Evolutionary conservation across 2,113 vertebrate species (phyloP), one percentile per base, ranked within the genome.

Genomic region (Cichladusa arquata): DNA sequence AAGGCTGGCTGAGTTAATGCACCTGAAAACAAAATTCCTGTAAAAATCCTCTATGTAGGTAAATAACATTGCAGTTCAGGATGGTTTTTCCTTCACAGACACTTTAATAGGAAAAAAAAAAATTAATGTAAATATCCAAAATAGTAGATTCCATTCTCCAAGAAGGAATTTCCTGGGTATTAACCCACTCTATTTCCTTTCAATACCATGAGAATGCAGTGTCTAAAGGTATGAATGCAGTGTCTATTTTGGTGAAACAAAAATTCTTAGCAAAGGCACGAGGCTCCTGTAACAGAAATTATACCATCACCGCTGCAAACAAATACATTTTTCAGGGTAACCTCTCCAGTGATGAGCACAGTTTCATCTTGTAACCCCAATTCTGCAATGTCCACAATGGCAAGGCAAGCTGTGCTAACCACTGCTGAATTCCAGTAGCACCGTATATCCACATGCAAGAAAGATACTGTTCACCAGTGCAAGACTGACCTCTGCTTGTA

Each of bases 401-500:
- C 65, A 76, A 92, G 65, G 38, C 47, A 51, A 48, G 67, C 74
- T 56, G 54, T 70, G 29, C 20, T 77, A 84, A 40, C 48, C 89
- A 71, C 61, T 67, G 48, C 38, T 93, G 66, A 90, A 66, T 91
- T 79, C 81, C 79, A 80, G 79, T 44, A 83, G 67, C 71, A 66
- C 47, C 0, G 51, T 45, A n/a, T 51, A 94, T 50, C 87, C 81
- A 66, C 71, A 38, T 61, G 62, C 60, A 60, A 73, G 62, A 56
- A 60, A 73, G 62, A 56, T 40, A 76, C 66, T 61, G 67, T 96
- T 96, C 92, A 95, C 86, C 88, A 96, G 88, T 84, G 94, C 93
- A 96, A 95, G 95, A 96, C 94, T 96, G 95, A 96, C 93, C 93
- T 96, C 90, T 97, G 90, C 94, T 95, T 97, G 94, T 70, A 74